A percentile compares a stretch with the other conserved stretches of the same genome.
Conservation (phyloP, 92 coral and sea anemone genomes). For the Micromussa lordhowensis region DNA sequence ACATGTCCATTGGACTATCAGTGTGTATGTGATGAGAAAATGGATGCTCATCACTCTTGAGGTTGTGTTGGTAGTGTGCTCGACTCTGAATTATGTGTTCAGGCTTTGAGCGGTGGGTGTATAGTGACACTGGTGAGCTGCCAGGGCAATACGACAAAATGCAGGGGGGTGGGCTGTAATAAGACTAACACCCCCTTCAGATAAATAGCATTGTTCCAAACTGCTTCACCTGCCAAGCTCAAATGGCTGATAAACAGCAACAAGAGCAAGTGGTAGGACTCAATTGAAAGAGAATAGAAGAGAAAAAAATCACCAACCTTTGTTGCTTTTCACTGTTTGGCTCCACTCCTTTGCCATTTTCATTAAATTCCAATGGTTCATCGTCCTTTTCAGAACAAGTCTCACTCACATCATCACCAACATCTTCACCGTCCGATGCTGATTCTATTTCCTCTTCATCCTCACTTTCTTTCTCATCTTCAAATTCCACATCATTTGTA, state of each 20-base stretch:
- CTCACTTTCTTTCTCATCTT: constrained; percentile 57
- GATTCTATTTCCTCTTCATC: constrained; percentile 47
- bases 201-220: neutral
- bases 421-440: constrained; percentile 40
- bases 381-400: constrained; percentile 37
- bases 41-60: no score
- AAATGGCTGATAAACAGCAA: neutral
- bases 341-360: constrained; percentile 11
- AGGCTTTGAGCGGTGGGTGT: no score
- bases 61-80: no score
- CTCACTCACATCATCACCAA: constrained; percentile 24
- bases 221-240: neutral
- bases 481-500: constrained; percentile 52
- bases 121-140: no score
- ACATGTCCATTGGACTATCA: no score
- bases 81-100: no score
- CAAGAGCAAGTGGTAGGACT: neutral
- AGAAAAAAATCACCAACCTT: neutral
- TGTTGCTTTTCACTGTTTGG: neutral
- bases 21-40: no score
- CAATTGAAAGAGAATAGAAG: neutral
- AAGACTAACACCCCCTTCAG: no score
- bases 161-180: no score
- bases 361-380: constrained; percentile 36
- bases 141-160: no score